Percentiles rank a stretch among this genome's conserved stretches.
Conservation (phyloP, 2,888 invertebrate species). For the Brachylomia viminalis region DNA sequence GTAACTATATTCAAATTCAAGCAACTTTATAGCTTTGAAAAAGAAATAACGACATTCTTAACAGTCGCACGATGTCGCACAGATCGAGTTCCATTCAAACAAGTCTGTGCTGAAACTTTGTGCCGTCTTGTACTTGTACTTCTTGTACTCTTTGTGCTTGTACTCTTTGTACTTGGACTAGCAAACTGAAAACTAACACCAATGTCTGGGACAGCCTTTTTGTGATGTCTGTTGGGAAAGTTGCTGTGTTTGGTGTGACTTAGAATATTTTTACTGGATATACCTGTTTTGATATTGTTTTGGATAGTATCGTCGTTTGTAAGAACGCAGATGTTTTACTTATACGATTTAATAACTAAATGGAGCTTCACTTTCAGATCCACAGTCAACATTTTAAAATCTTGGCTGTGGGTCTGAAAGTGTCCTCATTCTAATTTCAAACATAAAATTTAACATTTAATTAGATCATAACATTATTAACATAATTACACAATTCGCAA, state of each 20-base stretch:
- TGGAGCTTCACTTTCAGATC: no score
- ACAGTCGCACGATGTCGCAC: slow-evolving; percentile 32
- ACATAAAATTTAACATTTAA: not conserved
- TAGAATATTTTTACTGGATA: slow-evolving; percentile 37
- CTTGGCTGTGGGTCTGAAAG: no score
- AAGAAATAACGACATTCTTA: slow-evolving; percentile 52
- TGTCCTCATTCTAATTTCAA: not conserved
- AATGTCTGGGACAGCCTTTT: slow-evolving; percentile 52
- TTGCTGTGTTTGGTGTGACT: slow-evolving; percentile 42
- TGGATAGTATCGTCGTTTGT: not conserved
- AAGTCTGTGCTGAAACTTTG: slow-evolving; percentile 54
- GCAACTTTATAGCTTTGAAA: slow-evolving; percentile 39
- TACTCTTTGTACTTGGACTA: slow-evolving; percentile 38
- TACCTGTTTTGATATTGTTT: slow-evolving; percentile 15
- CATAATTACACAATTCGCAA: no score
- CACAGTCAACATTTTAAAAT: no score
- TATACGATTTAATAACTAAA: not conserved
- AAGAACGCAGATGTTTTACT: not conserved
- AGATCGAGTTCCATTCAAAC: slow-evolving; percentile 62
- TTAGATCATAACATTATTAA: no score
- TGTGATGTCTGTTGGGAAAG: slow-evolving; percentile 53
- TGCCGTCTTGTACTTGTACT: slow-evolving; percentile 46
- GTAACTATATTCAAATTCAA: slow-evolving; percentile 34
- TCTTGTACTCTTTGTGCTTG: slow-evolving; percentile 41
- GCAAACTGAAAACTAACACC: slow-evolving; percentile 54